A percentile compares a stretch with the other conserved stretches of the same genome.
phyloP scores from a whole-genome alignment of 1,140 invertebrate genomes.

The Scaptomyza graminum region DNA sequence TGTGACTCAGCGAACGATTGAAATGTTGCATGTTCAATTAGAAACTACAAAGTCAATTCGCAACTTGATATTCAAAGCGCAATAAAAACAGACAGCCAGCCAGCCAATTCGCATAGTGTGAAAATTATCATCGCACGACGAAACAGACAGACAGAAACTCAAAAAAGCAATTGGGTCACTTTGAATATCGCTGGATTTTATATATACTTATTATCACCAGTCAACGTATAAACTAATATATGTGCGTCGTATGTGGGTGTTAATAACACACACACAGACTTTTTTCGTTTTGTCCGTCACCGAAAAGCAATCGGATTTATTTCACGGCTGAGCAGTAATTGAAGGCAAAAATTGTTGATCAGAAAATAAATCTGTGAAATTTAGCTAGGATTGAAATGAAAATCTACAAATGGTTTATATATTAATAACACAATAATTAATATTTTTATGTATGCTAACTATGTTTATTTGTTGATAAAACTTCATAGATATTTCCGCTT shows the following conservation, averaged over 20 bases:
- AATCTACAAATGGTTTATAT: too few species aligned
- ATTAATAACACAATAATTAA: too few species aligned
- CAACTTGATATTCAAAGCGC: slow-evolving; percentile 54
- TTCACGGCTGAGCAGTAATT: background rate
- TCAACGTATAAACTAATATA: slow-evolving; percentile 4
- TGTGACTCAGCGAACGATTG: slow-evolving; percentile 63
- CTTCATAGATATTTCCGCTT: too few species aligned
- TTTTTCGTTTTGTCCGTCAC: background rate
- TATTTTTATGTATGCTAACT: too few species aligned
- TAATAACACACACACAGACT: background rate
- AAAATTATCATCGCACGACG: slow-evolving; percentile 70
- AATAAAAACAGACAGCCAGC: slow-evolving; percentile 52
- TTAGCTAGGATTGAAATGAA: background rate
- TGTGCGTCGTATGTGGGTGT: slow-evolving; percentile 16
- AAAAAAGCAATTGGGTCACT: slow-evolving; percentile 60
- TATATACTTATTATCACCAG: slow-evolving; percentile 19
- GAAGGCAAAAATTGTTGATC: too few species aligned
- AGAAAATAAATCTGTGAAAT: too few species aligned
- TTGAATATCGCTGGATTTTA: slow-evolving; percentile 14
- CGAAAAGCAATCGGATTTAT: background rate
- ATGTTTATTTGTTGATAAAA: too few species aligned
- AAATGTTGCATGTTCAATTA: slow-evolving; percentile 52
- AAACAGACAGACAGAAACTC: background rate
- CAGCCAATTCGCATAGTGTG: slow-evolving; percentile 64
- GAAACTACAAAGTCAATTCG: slow-evolving; percentile 39